Evolutionary conservation across 2,797 vertebrate genomes (phyloP), one percentile per base, ranked within the genome.

Genomic region (Catostomus latipinnis): DNA sequence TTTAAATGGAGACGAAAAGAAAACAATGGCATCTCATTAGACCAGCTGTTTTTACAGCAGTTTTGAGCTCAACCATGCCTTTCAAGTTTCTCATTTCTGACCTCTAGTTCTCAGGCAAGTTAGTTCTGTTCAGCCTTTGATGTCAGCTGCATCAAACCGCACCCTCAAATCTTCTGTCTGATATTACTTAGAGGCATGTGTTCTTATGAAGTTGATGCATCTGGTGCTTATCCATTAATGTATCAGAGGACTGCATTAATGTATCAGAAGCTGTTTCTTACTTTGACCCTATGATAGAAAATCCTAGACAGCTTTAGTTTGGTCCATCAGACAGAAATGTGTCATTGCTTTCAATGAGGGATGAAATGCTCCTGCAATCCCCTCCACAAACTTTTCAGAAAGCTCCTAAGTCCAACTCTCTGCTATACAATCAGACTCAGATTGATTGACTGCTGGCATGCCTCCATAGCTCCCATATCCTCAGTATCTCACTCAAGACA

Each of bases 381-480:
- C 57, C 65, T 14, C 34, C 50, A 50, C 62, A 16, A 56, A 63
- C 13, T 62, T 43, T 62, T 61, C 22, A 65, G 70, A 50, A 16
- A 61, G 74, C 74, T 73, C 56, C 14, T 74, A 57, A 72, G 65
- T 76, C 62, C 74, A 81, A 34, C 43, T 14, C 49, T 76, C 66
- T 50, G 76, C 61, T 74, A 52, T 67, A 69, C 45, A 61, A 50
- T 70, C 67, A 74, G 71, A 54, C 48, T 80, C 45, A 49, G 12
- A 10, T 5, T 81, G 74, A 84, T 10, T 76, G 85, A 78, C 71
- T 74, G 54, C 14, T 60, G 76, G 11, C 57, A 68, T 46, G 10
- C 82, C 66, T 56, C 67, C 73, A 78, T 76, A 53, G 43, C 22
- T 48, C 61, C 50, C 63, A 9, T 71, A 8, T 52, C 61, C 6